Evolutionary conservation across 2,113 vertebrate species (phyloP).

Genomic region (Hippopotamus amphibius): DNA sequence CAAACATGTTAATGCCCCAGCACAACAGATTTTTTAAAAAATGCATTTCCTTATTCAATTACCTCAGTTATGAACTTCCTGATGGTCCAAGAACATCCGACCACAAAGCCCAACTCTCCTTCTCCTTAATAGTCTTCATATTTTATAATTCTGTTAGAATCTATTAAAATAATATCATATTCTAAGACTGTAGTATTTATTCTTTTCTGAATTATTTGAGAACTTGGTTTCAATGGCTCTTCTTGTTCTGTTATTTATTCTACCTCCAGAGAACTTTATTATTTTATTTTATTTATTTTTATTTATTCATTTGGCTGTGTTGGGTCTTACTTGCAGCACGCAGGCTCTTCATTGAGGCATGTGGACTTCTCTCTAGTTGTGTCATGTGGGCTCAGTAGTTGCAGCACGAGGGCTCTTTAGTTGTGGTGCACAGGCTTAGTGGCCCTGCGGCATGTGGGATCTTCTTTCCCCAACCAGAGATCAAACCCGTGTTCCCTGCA

Average conservation of each 20-base stretch:
- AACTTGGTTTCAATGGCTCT: rapidly evolving
- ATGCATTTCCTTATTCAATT: background rate
- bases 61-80: background rate
- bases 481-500: background rate
- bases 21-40: background rate
- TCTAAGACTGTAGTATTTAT: background rate
- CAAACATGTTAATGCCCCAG: background rate
- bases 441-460: background rate
- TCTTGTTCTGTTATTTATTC: background rate
- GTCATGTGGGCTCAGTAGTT: too few species aligned
- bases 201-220: background rate
- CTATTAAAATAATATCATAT: background rate
- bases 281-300: background rate
- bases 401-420: rapidly evolving
- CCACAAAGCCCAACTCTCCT: too few species aligned
- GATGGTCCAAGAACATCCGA: background rate
- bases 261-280: background rate
- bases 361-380: too few species aligned
- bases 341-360: background rate
- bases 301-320: background rate
- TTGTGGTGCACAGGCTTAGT: background rate
- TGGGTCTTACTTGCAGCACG: background rate
- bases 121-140: too few species aligned
- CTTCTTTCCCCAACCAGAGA: background rate
- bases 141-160: background rate